Evolutionary conservation across 2,888 invertebrate genomes (phyloP).

Genomic region (Drosophila atroscutellata): DNA sequence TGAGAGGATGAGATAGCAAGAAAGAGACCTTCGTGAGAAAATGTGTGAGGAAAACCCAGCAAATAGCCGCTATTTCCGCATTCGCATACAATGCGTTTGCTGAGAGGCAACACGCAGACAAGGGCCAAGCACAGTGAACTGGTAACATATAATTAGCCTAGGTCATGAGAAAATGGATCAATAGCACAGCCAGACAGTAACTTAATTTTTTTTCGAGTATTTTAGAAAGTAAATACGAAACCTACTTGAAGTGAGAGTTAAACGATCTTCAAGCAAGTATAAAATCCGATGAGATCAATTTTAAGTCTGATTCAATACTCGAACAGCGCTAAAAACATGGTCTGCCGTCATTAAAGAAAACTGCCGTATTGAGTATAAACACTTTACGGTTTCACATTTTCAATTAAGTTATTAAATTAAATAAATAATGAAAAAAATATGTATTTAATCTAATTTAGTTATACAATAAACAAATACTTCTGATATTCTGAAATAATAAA

Average conservation of each 20-base stretch:
- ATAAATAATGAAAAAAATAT: background rate
- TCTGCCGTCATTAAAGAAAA: background rate
- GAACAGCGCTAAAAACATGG: background rate
- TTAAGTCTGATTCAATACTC: background rate
- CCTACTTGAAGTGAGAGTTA: background rate
- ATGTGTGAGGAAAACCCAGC: conserved; percentile 37
- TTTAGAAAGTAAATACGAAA: background rate
- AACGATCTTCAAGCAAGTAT: background rate
- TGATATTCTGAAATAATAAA: background rate
- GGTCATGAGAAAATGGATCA: conserved; percentile 31
- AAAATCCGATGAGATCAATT: background rate
- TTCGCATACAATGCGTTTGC: conserved; percentile 5
- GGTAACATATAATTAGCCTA: conserved; percentile 22
- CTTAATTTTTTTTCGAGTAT: background rate
- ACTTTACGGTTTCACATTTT: background rate
- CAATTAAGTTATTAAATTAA: background rate
- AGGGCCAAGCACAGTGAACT: conserved; percentile 4
- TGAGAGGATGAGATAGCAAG: background rate
- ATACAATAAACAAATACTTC: background rate
- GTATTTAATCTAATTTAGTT: background rate
- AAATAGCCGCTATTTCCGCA: conserved; percentile 13
- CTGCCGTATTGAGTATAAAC: background rate
- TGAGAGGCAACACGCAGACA: conserved; percentile 15
- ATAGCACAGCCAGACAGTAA: conserved; percentile 16
- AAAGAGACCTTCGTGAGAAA: conserved; percentile 63